Conservation (phyloP, 2,797 vertebrate species). For the Argentina silus region DNA sequence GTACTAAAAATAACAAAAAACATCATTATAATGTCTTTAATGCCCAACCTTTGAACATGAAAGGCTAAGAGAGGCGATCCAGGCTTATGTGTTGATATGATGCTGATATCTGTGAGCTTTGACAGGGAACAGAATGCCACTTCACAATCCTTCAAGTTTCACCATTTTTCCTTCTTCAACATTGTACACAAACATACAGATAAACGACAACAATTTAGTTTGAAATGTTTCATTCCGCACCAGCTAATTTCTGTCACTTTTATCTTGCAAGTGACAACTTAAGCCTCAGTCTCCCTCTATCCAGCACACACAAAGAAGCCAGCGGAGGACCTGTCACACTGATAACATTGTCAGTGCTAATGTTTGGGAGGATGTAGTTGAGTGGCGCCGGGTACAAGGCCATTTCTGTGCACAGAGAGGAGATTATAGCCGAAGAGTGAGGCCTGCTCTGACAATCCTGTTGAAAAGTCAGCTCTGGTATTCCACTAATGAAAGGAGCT, state of each 20-base stretch:
- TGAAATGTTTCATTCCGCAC: slow-evolving; percentile 42
- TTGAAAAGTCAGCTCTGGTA: slow-evolving; percentile 15
- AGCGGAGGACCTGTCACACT: neutral
- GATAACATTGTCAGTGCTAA: slow-evolving; percentile 54
- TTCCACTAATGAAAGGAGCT: slow-evolving; percentile 42
- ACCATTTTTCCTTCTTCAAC: neutral
- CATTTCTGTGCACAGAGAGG: slow-evolving; percentile 34
- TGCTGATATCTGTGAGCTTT: neutral
- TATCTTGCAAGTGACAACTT: slow-evolving; percentile 47
- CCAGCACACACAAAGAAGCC: slow-evolving; percentile 28
- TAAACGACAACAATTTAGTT: slow-evolving; percentile 42
- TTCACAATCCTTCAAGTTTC: slow-evolving; percentile 31
- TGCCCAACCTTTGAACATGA: neutral
- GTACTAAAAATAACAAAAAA: neutral
- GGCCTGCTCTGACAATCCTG: slow-evolving; percentile 9
- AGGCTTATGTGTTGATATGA: neutral
- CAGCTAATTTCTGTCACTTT: slow-evolving; percentile 44
- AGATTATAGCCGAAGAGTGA: slow-evolving; percentile 33
- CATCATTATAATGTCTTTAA: neutral
- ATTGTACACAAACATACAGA: slow-evolving; percentile 8
- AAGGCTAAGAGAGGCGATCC: neutral
- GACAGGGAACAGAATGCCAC: slow-evolving; percentile 8
- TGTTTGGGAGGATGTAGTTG: slow-evolving; percentile 33
- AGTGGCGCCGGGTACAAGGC: slow-evolving; percentile 37
- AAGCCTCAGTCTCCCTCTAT: slow-evolving; percentile 31